A percentile compares a stretch with the other conserved stretches of the same genome.
Evolutionary conservation across 1,140 invertebrate species (phyloP).

Genomic region (Parasteatoda tepidariorum): DNA sequence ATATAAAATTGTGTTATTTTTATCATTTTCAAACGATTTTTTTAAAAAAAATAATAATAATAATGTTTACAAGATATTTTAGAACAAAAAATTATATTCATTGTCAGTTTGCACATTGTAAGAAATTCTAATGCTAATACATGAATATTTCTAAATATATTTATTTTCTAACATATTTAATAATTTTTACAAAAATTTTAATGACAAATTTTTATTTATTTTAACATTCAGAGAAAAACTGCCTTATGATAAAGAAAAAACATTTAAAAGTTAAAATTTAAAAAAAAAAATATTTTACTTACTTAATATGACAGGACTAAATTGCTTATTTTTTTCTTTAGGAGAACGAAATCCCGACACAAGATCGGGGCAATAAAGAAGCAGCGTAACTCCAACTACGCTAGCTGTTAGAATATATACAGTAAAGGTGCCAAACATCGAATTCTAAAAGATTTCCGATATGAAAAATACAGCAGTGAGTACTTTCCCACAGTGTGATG

Average conservation of each 20-base stretch:
- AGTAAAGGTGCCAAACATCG: constrained; percentile 4
- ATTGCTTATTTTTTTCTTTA: not conserved
- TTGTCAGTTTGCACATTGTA: no score
- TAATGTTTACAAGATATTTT: no score
- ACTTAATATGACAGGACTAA: constrained; percentile 33
- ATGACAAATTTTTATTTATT: no score
- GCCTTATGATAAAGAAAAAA: no score
- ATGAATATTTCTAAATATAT: no score
- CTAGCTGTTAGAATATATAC: not conserved
- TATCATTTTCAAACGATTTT: no score
- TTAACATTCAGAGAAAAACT: not conserved
- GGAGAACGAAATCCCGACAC: not conserved
- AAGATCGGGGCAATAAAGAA: not conserved
- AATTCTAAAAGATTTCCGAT: not conserved
- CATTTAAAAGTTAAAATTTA: not conserved
- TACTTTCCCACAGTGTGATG: not conserved
- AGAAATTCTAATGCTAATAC: no score
- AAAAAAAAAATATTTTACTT: not conserved
- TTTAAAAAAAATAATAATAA: no score
- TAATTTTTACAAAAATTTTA: no score
- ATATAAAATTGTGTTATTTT: no score
- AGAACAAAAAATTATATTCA: no score
- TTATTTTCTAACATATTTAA: no score
- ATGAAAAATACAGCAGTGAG: not conserved
- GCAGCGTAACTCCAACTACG: constrained; percentile 14